Base-by-base conservation (phyloP, 92 coral and sea anemone species). In the Actinernus sp. region DNA sequence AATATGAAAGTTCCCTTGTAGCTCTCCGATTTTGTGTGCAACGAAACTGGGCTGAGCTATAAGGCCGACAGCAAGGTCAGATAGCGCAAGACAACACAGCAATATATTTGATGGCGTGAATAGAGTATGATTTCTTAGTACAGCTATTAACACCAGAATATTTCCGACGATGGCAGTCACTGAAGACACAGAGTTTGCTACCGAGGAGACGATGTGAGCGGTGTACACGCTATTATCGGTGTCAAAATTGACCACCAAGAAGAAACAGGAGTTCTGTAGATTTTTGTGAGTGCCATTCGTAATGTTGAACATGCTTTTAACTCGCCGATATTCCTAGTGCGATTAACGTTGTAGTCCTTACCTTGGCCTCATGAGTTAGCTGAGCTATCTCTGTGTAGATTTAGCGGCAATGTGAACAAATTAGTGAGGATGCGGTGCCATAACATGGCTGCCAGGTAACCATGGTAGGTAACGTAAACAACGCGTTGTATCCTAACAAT, bases 31-130 rank as follows among this genome's bases (percentile, higher is more conserved):
- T 40, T 81, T 81, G 65, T 81, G 88, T 22, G 49, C 65, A 2
- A 81, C 88, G 26, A 81, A 81, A 31, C 65, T 46, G 14, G 88
- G 88, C 27, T 81, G 88, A 1, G 88, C 82, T 13, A 81, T 20
- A 16, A 81, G 65, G 1, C 88, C 88, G 20, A 81, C 88, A 22
- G 63, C 46, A 2, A 81, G 22, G 19, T 81, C 88, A 10, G 82
- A 72, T 17, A 81, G 12, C 20, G 82, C 82, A 22, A 81, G 63
- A 14, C 82, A 65, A 13, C 82, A 65, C 1, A 81, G 68, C 23
- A 81, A 68, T 14, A 73, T 53, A 58, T 58, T 81, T 14, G 88
- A 81, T 31, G 82, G 88, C 1, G 88, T 62, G 27, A 64, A 71
- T 9, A 81, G 67, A 0, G 68, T 20, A 2, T 41, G 71, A 0